Evolutionary conservation across 1,140 invertebrate genomes (phyloP).

Genomic region (Cotesia typhae): DNA sequence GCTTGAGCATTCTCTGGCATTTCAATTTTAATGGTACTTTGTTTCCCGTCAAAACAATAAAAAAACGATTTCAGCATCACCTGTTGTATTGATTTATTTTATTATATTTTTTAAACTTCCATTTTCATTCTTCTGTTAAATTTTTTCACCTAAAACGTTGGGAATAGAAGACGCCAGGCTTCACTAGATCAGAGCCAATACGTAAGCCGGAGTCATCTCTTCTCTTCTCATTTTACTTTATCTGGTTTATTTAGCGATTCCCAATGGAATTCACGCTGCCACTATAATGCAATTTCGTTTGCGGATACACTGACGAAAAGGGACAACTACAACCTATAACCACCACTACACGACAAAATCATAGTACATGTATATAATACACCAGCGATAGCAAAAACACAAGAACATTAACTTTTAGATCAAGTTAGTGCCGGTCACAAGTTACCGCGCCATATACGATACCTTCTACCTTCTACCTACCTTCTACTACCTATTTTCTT

Average conservation of each 20-base stretch:
- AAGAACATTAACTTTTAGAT: slow-evolving; percentile 41
- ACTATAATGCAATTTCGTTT: slow-evolving; percentile 58
- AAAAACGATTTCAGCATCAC: slow-evolving; percentile 16
- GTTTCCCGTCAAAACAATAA: slow-evolving; percentile 22
- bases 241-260: slow-evolving; percentile 19
- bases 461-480: too few species aligned
- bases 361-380: too few species aligned
- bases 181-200: too few species aligned
- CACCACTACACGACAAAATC: slow-evolving; percentile 45
- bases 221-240: background rate
- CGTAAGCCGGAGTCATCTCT: too few species aligned
- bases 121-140: background rate
- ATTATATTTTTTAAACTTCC: too few species aligned
- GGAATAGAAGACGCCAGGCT: slow-evolving; percentile 12
- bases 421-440: slow-evolving; percentile 48
- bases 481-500: too few species aligned
- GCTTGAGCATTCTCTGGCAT: slow-evolving; percentile 14
- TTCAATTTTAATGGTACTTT: slow-evolving; percentile 36
- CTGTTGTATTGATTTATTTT: too few species aligned
- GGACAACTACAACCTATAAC: background rate
- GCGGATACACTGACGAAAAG: slow-evolving; percentile 43
- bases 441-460: slow-evolving; percentile 19
- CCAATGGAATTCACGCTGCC: slow-evolving; percentile 34
- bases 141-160: slow-evolving; percentile 20
- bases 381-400: too few species aligned